Evolutionary conservation across 2,113 vertebrate species (phyloP), one percentile per base, ranked within the genome.

Genomic region (Sigmodon hispidus): DNA sequence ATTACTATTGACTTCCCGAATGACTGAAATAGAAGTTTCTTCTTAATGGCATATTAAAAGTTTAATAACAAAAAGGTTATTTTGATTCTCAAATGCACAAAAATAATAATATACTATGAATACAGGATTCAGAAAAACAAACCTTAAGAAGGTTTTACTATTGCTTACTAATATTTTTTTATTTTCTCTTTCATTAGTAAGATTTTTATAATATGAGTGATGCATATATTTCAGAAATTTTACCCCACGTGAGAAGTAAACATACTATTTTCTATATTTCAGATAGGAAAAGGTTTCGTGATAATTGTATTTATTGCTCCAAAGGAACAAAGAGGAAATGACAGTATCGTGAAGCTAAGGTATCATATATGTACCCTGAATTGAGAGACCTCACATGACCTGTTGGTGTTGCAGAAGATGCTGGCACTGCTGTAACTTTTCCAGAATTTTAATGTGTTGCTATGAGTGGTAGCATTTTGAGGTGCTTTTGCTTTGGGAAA

Each of bases 1-100:
- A 24, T 40, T 86, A 19, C 31, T 75, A 29, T 22, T 87, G 26
- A 91, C 11, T 59, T n/a, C 4, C n/a, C 69, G 26, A 3, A 36
- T 4, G 26, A 1, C 40, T 36, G 45, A 19, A 93, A 24, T 40
- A 7, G 29, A 36, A 90, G 40, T 73, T 91, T 15, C 11, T 90
- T 16, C 34, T 91, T 91, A 73, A 63, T 61, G n/a, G 92, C 61
- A 87, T 48, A 76, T 83, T 89, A 59, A 92, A 93, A 0, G 5
- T 69, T 3, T 52, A 70, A 24, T 22, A 67, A 34, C 3, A 31
- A 93, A 93, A 84, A 92, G 19, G 24, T 31, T 45, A 7, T 21
- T 72, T 61, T 34, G 17, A 79, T 79, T 96, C 91, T 84, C 43
- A 87, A 52, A 79, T 63, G 4, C 4, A 40, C 12, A 65, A 36